Base-by-base conservation (phyloP, 2,797 vertebrate genomes). In the Vipera ursinii region DNA sequence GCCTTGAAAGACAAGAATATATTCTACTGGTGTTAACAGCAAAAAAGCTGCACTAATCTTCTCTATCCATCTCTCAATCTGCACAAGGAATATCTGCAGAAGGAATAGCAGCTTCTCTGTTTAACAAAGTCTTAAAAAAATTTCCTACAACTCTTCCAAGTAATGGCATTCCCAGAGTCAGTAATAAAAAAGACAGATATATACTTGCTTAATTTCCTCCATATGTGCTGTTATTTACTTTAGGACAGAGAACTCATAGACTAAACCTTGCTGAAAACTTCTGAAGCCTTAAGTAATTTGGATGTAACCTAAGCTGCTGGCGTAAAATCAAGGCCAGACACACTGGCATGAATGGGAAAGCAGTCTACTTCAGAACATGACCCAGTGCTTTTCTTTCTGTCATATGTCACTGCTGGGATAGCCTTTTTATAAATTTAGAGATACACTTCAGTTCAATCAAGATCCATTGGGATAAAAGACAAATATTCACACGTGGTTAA, bases 251-350 rank as follows among this genome's bases (percentile, higher is more conserved):
- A 92, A 95, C 95, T 91, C 92, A 26, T 91, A 95, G 94, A 93
- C 2, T 59, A 92, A 93, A 94, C 91, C 94, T 86, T 95, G 92
- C 92, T 95, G 92, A 96, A 96, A 96, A 94, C 92, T 78, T 95
- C 95, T 89, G 0, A 96, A 95, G 73, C 57, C 92, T 97, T 96
- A 95, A 97, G 92, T 89, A 96, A 95, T 93, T 96, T 96, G 95
- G 94, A 95, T 95, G 96, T 96, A 97, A 97, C 65, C 93, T 89
- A 96, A 97, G 95, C 92, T 89, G 94, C 91, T 97, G 97, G 96
- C 95, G 87, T 61, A 6, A 87, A 94, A 92, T 96, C 97, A 96
- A 95, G 78, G 92, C 57, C 89, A 92, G 94, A 95, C 93, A 93
- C 94, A 95, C 88, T 96, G 95, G 94, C 94, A 96, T 13, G 0